Base-by-base conservation (phyloP, 1,140 invertebrate species). In the Hylyphantes graminicola region DNA sequence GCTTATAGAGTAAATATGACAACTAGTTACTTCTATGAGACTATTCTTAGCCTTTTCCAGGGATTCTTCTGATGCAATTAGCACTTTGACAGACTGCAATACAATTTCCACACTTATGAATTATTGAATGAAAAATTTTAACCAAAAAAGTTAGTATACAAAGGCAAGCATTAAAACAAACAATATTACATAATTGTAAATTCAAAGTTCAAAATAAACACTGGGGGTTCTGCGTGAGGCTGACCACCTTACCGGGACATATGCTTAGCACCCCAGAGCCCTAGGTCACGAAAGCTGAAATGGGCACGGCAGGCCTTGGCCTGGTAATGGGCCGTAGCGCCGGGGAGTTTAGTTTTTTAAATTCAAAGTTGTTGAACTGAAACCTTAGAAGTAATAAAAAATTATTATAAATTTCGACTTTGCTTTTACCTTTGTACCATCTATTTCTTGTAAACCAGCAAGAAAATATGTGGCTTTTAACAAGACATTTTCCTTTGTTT, bases 1-100 rank as follows among this genome's bases (percentile, higher is more conserved):
- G 59, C 65, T 57, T 9, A 80, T n/a, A 17, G 65, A 80, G 70
- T 70, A 80, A n/a, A 80, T 19, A 12, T 80, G 77, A 48, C 64
- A 57, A 19, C 65, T 70, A 11, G 63, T 70, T 35, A 80, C 53
- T 67, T 78, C 61, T 48, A 51, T 19, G 6, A 80, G 63, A 15
- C 9, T 19, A 17, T 50, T 57, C 50, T 80, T 80, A 0, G 15
- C 17, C 7, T 80, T 17, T 51, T 70, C 65, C 17, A 80, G 21
- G 19, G 68, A 59, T 10, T 80, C 51, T 59, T 80, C 54, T 13
- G 65, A 51, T n/a, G 70, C 67, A 70, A 80, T 54, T 70, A 59
- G 9, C 8, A 80, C 21, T 19, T 80, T 80, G 12, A 54, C 7
- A 54, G 11, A 7, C 76, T 78, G 10, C 12, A 57, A 78, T n/a